These are phyloP conservation scores for Leptoteleia sp. DNA, from an alignment of 1,140 invertebrate genomes.

Conservation along the genomic window DNA sequence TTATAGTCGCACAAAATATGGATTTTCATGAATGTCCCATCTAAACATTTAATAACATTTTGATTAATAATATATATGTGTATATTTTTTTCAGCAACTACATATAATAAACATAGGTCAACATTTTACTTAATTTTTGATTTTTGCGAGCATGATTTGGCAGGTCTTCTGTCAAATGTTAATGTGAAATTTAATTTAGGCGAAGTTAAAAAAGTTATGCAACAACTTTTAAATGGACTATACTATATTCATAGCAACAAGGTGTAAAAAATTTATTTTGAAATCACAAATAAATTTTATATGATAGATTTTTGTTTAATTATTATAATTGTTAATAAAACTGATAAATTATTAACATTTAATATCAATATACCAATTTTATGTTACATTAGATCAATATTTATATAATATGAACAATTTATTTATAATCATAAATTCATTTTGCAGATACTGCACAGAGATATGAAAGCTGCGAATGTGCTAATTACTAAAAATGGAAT, in stretches of 20 bases:
- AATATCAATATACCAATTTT: too few relatives aligned
- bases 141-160: conserved; percentile 99
- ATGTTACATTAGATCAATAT: too few relatives aligned
- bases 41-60: too few relatives aligned
- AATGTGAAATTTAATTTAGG: conserved; percentile 98
- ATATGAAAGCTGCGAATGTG: conserved; percentile 99
- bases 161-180: conserved; percentile 96
- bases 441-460: conserved; percentile 90
- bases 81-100: conserved; percentile 76
- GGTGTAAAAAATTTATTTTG: too few relatives aligned
- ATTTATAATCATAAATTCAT: too few relatives aligned
- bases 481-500: conserved; percentile 98
- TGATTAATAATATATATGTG: neutral
- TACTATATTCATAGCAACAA: conserved; percentile 95
- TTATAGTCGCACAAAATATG: too few relatives aligned
- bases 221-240: conserved; percentile 97
- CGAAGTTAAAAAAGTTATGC: conserved; percentile 99
- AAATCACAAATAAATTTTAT: too few relatives aligned
- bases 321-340: too few relatives aligned
- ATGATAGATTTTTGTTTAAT: too few relatives aligned
- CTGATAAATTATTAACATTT: too few relatives aligned
- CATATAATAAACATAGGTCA: conserved; percentile 92
- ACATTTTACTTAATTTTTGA: conserved; percentile 99
- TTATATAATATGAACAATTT: too few relatives aligned
- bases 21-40: too few relatives aligned